phyloP scores from a whole-genome alignment of 2,797 vertebrate genomes.

The Pogonophryne albipinna region DNA sequence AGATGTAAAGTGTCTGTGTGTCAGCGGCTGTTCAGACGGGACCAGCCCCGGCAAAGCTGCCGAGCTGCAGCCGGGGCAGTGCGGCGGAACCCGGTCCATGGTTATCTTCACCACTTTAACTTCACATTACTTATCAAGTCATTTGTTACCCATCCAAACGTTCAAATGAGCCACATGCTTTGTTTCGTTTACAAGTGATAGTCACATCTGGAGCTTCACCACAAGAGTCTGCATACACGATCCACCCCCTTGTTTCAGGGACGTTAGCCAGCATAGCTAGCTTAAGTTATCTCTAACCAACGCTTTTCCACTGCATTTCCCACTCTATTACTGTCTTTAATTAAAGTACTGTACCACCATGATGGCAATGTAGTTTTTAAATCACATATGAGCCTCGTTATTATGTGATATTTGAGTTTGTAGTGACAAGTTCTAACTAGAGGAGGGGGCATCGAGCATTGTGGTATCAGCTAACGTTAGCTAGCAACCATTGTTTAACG shows the following conservation, averaged over 20 bases:
- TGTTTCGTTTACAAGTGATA: not conserved
- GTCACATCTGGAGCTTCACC: constrained; percentile 42
- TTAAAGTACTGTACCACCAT: too few species aligned
- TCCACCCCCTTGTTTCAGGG: constrained; percentile 23
- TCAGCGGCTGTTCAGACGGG: constrained; percentile 36
- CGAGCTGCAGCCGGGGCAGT: constrained; percentile 11
- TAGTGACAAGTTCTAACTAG: not conserved
- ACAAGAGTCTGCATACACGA: constrained; percentile 5
- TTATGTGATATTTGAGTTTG: not conserved
- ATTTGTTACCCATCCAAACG: too few species aligned
- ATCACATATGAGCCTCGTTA: fast-evolving
- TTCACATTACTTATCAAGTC: fast-evolving
- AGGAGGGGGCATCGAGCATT: constrained; percentile 3
- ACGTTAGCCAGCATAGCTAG: constrained; percentile 33
- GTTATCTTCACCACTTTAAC: not conserved
- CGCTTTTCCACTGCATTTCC: not conserved
- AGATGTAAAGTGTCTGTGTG: constrained; percentile 13
- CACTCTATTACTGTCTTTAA: not conserved
- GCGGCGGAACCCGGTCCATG: constrained; percentile 29
- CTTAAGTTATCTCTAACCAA: not conserved
- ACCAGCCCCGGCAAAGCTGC: constrained; percentile 60
- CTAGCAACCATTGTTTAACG: constrained; percentile 67
- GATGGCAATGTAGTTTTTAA: not conserved
- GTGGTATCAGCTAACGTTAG: constrained; percentile 55
- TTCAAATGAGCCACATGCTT: fast-evolving